A percentile compares a stretch with the other conserved stretches of the same genome.
phyloP scores from a whole-genome alignment of 2,888 invertebrate genomes.

The Ypsolopha scabrella region DNA sequence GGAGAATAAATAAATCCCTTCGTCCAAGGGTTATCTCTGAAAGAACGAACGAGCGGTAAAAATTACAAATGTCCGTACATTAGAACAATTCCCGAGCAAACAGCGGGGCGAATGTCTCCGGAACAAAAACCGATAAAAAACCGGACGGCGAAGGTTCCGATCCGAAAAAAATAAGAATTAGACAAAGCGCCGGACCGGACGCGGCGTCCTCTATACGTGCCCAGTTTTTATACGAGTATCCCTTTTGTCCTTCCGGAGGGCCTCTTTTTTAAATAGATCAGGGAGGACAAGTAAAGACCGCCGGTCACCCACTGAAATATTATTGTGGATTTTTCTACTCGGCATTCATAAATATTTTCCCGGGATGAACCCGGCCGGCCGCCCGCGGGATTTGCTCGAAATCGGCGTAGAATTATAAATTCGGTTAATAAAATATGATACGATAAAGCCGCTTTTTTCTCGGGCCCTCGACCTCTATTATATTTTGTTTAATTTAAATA shows the following conservation, averaged over 20 bases:
- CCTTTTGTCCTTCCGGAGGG: constrained; percentile 65
- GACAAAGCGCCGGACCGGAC: constrained; percentile 50
- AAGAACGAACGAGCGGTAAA: constrained; percentile 22
- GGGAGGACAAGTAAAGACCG: constrained; percentile 62
- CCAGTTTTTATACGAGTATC: constrained; percentile 64
- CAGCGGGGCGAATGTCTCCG: constrained; percentile 51
- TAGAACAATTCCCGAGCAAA: constrained; percentile 56
- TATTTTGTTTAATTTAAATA: constrained; percentile 71
- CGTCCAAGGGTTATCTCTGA: not conserved
- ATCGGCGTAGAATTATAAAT: constrained; percentile 67
- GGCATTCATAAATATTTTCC: constrained; percentile 68
- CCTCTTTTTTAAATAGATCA: constrained; percentile 70
- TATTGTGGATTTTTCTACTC: constrained; percentile 70
- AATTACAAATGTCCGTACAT: constrained; percentile 64
- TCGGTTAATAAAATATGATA: constrained; percentile 70
- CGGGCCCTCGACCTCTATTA: constrained; percentile 59
- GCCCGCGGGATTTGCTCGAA: constrained; percentile 48
- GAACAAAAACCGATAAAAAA: constrained; percentile 69
- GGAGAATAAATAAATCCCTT: too few species aligned
- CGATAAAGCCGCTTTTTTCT: constrained; percentile 62
- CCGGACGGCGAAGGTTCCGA: constrained; percentile 59
- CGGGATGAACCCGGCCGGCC: constrained; percentile 23
- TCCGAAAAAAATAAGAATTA: constrained; percentile 69
- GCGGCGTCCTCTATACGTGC: constrained; percentile 53
- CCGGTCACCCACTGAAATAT: constrained; percentile 63